Evolutionary conservation across 2,797 vertebrate species (phyloP).

Genomic region (Diglossa cyanea): DNA sequence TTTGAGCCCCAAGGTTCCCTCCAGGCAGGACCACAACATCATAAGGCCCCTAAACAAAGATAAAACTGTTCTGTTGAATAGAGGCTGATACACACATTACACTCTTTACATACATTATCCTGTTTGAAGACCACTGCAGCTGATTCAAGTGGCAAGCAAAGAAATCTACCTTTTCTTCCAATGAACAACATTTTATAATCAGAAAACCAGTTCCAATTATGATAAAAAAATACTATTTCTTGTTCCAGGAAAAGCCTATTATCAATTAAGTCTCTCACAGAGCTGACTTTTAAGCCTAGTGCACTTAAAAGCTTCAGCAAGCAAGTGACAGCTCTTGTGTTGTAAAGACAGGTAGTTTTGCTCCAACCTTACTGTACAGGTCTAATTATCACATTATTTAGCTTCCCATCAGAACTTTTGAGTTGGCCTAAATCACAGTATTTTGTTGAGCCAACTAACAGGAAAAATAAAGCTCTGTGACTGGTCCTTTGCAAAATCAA

Average conservation of each 20-base stretch:
- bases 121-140: neutral
- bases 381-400: neutral
- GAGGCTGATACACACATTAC: neutral
- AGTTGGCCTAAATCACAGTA: neutral
- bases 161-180: neutral
- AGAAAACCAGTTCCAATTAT: neutral
- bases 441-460: neutral
- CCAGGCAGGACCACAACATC: constrained; percentile 94
- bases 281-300: neutral
- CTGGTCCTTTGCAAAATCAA: neutral
- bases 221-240: neutral
- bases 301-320: neutral
- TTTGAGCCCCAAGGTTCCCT: constrained; percentile 91
- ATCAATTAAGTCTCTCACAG: neutral
- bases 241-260: neutral
- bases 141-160: neutral
- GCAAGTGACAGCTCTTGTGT: neutral
- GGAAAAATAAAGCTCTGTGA: neutral
- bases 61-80: neutral
- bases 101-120: neutral
- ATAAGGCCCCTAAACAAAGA: constrained; percentile 86
- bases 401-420: neutral
- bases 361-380: neutral
- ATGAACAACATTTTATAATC: neutral
- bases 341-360: neutral